Conservation (phyloP, 37 sponge, comb jelly and placozoan genomes). For the Beroe forskalii region DNA sequence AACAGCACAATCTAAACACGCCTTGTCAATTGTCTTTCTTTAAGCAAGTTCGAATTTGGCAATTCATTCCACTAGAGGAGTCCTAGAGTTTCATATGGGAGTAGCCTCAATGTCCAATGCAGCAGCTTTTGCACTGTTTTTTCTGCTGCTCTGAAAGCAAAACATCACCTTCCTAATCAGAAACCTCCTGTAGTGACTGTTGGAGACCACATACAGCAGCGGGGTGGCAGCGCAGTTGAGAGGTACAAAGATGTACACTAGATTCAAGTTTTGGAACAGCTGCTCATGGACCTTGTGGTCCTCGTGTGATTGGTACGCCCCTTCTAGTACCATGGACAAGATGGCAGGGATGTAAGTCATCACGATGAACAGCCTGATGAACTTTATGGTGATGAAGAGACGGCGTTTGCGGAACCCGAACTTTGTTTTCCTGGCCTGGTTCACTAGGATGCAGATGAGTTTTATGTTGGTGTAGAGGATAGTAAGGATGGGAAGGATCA, state of each 20-base stretch:
- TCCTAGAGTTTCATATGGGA: too few species aligned
- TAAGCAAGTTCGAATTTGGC: too few species aligned
- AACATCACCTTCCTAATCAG: background rate
- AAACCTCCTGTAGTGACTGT: background rate
- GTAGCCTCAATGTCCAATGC: too few species aligned
- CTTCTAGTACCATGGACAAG: constrained; percentile 6
- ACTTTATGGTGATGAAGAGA: constrained; percentile 34
- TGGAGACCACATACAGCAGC: constrained; percentile 24
- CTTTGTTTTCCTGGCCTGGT: constrained; percentile 19
- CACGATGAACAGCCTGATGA: constrained; percentile 28
- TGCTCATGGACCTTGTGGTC: background rate
- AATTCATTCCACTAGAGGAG: too few species aligned
- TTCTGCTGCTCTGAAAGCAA: too few species aligned
- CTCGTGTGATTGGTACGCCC: background rate
- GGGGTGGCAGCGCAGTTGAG: constrained; percentile 49
- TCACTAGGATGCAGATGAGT: constrained; percentile 14
- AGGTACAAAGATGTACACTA: background rate
- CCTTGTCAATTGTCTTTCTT: too few species aligned
- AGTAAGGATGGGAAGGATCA: background rate
- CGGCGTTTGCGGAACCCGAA: constrained; percentile 40
- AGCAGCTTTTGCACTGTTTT: too few species aligned
- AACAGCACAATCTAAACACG: too few species aligned
- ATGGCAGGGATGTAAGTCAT: constrained; percentile 37
- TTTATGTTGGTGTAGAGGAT: constrained; percentile 7
- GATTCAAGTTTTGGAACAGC: background rate